phyloP scores from a whole-genome alignment of 2,113 vertebrate genomes.

The Isurus oxyrinchus region DNA sequence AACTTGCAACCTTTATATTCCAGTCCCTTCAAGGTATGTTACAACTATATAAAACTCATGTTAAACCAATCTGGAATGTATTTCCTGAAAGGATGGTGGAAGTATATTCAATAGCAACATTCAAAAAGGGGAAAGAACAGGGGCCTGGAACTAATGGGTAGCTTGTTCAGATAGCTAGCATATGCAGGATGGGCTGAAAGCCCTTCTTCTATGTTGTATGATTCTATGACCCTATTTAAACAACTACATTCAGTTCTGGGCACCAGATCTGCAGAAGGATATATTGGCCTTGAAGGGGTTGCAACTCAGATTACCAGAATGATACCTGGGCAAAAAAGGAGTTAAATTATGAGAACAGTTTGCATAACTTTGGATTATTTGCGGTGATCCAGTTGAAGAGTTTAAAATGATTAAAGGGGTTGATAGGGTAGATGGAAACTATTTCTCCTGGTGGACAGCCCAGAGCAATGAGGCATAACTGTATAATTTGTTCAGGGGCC shows the following conservation, averaged over 20 bases:
- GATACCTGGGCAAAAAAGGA: background rate
- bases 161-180: background rate
- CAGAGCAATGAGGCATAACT: too few species aligned
- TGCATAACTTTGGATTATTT: background rate
- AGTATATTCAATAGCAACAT: background rate
- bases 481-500: too few species aligned
- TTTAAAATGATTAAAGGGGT: background rate
- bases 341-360: background rate
- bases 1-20: too few species aligned
- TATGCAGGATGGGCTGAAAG: background rate
- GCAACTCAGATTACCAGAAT: background rate
- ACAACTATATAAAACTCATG: background rate
- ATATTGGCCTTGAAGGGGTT: background rate
- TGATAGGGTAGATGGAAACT: background rate
- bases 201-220: too few species aligned
- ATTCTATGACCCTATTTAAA: too few species aligned
- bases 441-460: background rate
- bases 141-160: background rate
- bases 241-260: too few species aligned
- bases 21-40: too few species aligned
- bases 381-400: background rate
- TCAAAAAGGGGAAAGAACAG: background rate
- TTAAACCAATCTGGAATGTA: background rate
- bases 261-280: background rate
- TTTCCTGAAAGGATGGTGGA: background rate